These are phyloP conservation scores for Choloepus didactylus DNA, from an alignment of 2,797 vertebrate genomes.

Conservation along the genomic window DNA sequence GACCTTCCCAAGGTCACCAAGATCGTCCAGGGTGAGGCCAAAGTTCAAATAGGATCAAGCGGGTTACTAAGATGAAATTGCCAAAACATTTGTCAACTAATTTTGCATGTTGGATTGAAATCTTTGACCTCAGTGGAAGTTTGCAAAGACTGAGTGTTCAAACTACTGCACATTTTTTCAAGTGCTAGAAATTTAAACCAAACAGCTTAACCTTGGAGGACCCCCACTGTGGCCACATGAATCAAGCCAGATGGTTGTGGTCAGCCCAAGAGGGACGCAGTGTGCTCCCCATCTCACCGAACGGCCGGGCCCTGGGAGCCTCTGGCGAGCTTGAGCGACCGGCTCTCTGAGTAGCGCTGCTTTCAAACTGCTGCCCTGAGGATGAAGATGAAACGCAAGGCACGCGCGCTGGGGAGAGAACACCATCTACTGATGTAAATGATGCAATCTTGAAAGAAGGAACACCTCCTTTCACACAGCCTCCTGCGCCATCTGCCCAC, in stretches of 20 bases:
- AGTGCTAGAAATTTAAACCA: constrained; percentile 86
- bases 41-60: constrained; percentile 90
- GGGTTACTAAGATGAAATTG: constrained; percentile 95
- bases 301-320: constrained; percentile 32
- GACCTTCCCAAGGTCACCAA: not conserved
- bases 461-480: not conserved
- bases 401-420: not conserved
- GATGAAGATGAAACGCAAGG: constrained; percentile 20
- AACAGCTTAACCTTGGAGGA: constrained; percentile 75
- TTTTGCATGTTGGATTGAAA: constrained; percentile 92
- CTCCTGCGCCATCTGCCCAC: not conserved
- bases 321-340: constrained; percentile 48
- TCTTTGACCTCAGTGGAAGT: constrained; percentile 86
- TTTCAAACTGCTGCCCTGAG: constrained; percentile 56
- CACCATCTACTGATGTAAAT: constrained; percentile 42
- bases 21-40: not conserved
- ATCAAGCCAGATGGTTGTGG: not conserved
- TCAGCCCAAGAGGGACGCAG: rapidly evolving
- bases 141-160: constrained; percentile 84
- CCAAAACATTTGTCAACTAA: constrained; percentile 97
- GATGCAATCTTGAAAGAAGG: constrained; percentile 34
- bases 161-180: constrained; percentile 88
- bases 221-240: not conserved
- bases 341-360: constrained; percentile 11
- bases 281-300: rapidly evolving